Base-by-base conservation (phyloP, 2,113 vertebrate species). In the Daboia siamensis region DNA sequence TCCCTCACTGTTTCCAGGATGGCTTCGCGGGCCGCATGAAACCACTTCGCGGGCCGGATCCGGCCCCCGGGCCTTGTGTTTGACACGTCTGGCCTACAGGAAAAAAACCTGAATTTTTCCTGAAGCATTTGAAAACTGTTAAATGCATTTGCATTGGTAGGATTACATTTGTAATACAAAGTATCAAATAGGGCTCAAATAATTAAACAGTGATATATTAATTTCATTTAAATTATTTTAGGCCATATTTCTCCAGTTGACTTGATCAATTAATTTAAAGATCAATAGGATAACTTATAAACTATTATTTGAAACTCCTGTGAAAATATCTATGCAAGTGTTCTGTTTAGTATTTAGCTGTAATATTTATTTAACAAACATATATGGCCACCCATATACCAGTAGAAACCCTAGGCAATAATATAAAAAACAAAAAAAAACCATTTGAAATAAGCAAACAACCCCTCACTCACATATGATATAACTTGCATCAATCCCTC, bases 171-270 rank as follows among this genome's bases (percentile, higher is more conserved):
- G 29, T 33, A 94, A 90, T 44, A 54, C 0, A 80, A 23, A n/a
- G 69, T 33, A 55, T 84, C 90, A 90, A 54, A 89, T 57, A 89
- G 89, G 39, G 57, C 44, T 61, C 69, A 93, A 3, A 4, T 90
- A 87, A 94, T 95, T 94, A 93, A 20, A 93, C 89, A 54, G 90
- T 23, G 74, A 94, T 55, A 80, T 94, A 94, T 24, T 92, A 17
- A 61, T 84, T 90, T 88, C 89, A 94, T 92, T 94, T 92, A 93
- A 84, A 86, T 93, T 93, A 89, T 94, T 93, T 95, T 93, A 39
- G 92, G 88, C 90, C 91, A 95, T 94, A 86, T 90, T 93, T 94
- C 89, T 85, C 56, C 10, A 96, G 88, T 26, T 56, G 86, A 93
- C 87, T 91, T 46, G 84, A 87, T 1, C 52, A 92, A 87, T 90